Evolutionary conservation across 2,113 vertebrate species (phyloP).

Genomic region (Osmerus mordax): DNA sequence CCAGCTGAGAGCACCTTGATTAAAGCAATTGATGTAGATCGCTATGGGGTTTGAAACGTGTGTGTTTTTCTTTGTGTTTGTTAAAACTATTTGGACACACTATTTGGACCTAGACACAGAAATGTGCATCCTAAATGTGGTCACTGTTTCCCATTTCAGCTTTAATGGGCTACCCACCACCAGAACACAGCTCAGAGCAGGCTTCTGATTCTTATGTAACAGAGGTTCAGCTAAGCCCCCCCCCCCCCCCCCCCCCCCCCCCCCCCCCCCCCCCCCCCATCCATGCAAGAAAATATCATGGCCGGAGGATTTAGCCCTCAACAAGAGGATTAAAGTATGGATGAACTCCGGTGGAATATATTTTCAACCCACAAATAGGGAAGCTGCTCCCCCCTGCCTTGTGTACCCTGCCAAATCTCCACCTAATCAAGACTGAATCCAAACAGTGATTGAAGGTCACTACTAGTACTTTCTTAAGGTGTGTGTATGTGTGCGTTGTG

Average conservation of each 20-base stretch:
- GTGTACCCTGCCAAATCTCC: not conserved
- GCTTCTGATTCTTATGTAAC: no score
- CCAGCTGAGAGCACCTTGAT: not conserved
- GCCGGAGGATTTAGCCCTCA: not conserved
- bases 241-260: no score
- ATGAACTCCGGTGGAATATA: not conserved
- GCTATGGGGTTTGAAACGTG: not conserved
- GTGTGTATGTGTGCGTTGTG: slow-evolving; percentile 1
- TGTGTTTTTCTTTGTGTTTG: not conserved
- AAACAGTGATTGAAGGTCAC: not conserved
- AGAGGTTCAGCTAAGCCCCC: no score
- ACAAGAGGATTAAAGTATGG: slow-evolving; percentile 2
- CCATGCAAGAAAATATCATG: no score
- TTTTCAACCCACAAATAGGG: not conserved
- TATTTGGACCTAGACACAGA: no score
- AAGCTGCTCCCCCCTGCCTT: not conserved
- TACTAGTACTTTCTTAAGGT: not conserved
- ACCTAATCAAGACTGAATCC: no score
- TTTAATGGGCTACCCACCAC: no score
- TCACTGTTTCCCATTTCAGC: no score
- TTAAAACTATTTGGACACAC: not conserved
- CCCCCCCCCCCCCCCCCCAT: no score
- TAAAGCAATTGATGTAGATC: not conserved
- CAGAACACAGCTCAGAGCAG: no score
- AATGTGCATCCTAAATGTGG: no score